Evolutionary conservation across 2,888 invertebrate genomes (phyloP), one percentile per base, ranked within the genome.

Genomic region (Drosophila tanythrix): DNA sequence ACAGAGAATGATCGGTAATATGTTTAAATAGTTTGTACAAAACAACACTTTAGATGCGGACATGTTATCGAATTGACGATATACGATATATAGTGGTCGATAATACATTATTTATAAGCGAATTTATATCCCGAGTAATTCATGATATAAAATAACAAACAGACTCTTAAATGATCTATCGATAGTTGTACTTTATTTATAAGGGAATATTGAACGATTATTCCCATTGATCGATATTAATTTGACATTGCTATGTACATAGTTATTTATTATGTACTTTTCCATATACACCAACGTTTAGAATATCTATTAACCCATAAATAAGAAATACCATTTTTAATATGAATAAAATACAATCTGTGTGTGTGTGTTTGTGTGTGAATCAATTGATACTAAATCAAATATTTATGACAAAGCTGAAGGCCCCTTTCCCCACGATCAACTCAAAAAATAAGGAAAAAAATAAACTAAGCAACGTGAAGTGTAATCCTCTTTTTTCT

Each of bases 401-500:
- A 46, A 38, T 50, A 57, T 63, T 63, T 59, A 51, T 53, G 51
- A 21, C 31, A 35, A 5, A 25, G 10, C 25, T n/a, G 8, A 8
- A 52, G 6, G 13, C 21, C 1, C 4, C 21, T 1, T 46, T 46
- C 13, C 7, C 13, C 2, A 5, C 6, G 33, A 33, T 33, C 33
- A 33, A 52, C n/a, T 15, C 31, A 13, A 31, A 7, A 27, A n/a
- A 27, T 15, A 8, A 35, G n/a, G 3, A 7, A 13, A 29, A 15
- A n/a, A 21, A 55, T 40, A n/a, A 57, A 31, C 62, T 40, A 36
- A 29, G 25, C 55, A 27, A 43, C 48, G 11, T 56, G 31, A 59
- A 43, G 25, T 10, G 43, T 72, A 75, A 62, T 71, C 61, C 53
- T 18, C 55, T 57, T 60, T 60, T 38, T 31, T 11, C 53, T 46